Evolutionary conservation across 2,888 invertebrate genomes (phyloP), one percentile per base, ranked within the genome.

Genomic region (Diloba caeruleocephala): DNA sequence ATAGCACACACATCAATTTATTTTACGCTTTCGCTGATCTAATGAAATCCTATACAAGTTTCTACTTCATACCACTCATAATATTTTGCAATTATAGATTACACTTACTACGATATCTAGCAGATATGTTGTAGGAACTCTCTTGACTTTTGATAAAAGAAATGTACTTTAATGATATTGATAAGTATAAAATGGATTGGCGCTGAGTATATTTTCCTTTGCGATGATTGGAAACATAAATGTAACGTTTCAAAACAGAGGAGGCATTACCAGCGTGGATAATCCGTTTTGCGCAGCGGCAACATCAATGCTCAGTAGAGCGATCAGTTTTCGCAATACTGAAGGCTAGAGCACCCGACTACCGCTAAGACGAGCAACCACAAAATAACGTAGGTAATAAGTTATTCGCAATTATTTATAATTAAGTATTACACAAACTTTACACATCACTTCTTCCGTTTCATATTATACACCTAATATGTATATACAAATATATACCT

Each of bases 301-400:
- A 86, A 84, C 81, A 82, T 81, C 76, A 80, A 85, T 85, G 85
- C 79, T 82, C 87, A 88, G 79, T 82, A 84, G 85, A 87, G 87
- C 88, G 86, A 56, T 69, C 74, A 71, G 73, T 84, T 89, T 87
- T 87, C 86, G 88, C 84, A 90, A 90, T 76, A 61, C 54, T 38
- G 36, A 74, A 71, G 75, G 76, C 76, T 73, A 78, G 70, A 81
- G 60, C 71, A 74, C 69, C 74, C 50, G 43, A 49, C 59, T 65
- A 60, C 49, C 53, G 44, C 57, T 46, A 44, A 56, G 32, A 53
- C 51, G 25, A 53, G 12, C 26, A 45, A 51, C 44, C 46, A 14
- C 21, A 21, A 36, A 25, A 32, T n/a, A n/a, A n/a, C n/a, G n/a
- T n/a, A n/a, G n/a, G n/a, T n/a, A n/a, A n/a, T n/a, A n/a, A n/a